Conservation (phyloP, 2,797 vertebrate genomes). For the Pseudocheirus occidentalis region DNA sequence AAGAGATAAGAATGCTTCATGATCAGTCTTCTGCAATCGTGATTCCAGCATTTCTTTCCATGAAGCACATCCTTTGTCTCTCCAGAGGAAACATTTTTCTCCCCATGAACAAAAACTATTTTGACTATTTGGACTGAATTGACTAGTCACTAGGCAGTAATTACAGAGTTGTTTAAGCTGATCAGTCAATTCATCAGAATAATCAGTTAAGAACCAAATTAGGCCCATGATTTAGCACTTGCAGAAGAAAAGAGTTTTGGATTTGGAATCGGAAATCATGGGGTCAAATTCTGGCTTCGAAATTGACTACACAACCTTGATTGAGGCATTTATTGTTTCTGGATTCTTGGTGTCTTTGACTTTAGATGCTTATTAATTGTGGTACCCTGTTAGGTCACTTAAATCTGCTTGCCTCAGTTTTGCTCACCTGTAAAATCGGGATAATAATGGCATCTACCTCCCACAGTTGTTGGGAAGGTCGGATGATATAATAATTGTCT, state of each 20-base stretch:
- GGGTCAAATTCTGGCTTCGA: background rate
- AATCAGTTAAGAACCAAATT: background rate
- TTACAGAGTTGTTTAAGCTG: background rate
- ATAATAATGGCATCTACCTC: background rate
- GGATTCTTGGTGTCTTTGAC: background rate
- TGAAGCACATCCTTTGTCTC: background rate
- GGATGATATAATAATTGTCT: background rate
- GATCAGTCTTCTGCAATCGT: background rate
- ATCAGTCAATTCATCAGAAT: background rate
- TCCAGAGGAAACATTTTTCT: background rate
- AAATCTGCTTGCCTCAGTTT: background rate
- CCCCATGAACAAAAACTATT: background rate
- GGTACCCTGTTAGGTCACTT: background rate
- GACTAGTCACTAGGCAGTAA: background rate
- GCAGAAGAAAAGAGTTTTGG: background rate
- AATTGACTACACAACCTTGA: background rate
- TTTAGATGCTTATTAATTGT: background rate
- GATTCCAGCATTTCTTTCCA: background rate
- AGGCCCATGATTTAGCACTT: background rate
- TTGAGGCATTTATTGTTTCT: background rate
- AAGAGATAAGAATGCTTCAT: background rate
- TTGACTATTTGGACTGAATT: background rate
- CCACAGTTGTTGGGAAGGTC: background rate
- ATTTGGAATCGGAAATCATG: background rate
- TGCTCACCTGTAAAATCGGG: background rate